These are phyloP conservation scores for Probosciger aterrimus DNA, from an alignment of 2,113 vertebrate genomes.

Conservation along the genomic window DNA sequence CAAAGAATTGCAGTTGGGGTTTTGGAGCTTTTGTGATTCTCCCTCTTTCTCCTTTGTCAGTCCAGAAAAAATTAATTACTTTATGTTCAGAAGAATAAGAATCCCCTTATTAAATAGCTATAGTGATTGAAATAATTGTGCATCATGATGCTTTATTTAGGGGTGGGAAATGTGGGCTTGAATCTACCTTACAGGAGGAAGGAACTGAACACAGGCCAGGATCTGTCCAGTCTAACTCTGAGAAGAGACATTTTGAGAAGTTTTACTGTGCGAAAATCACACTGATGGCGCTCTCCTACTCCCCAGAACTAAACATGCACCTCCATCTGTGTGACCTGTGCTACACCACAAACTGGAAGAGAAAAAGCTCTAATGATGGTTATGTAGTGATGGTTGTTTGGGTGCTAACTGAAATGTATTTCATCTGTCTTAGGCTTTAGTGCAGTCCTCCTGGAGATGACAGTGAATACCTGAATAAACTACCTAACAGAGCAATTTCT, in stretches of 20 bases:
- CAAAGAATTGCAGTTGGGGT: not conserved
- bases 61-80: not conserved
- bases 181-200: not conserved
- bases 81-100: not conserved
- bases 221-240: not conserved
- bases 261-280: not conserved
- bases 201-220: not conserved
- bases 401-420: not conserved
- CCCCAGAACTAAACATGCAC: not conserved
- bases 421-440: not conserved
- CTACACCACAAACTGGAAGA: not conserved
- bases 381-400: not conserved
- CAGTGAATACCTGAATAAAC: not conserved
- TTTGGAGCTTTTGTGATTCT: not conserved
- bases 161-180: not conserved
- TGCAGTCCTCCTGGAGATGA: not conserved
- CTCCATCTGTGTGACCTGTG: not conserved
- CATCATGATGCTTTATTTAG: not conserved
- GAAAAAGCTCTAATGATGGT: not conserved
- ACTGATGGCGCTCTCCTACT: rapidly evolving
- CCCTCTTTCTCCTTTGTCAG: not conserved
- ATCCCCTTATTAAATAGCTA: not conserved
- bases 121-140: not conserved
- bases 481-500: not conserved
- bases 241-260: not conserved